Conservation (phyloP, 1,140 invertebrate species). For the Atta texana region DNA sequence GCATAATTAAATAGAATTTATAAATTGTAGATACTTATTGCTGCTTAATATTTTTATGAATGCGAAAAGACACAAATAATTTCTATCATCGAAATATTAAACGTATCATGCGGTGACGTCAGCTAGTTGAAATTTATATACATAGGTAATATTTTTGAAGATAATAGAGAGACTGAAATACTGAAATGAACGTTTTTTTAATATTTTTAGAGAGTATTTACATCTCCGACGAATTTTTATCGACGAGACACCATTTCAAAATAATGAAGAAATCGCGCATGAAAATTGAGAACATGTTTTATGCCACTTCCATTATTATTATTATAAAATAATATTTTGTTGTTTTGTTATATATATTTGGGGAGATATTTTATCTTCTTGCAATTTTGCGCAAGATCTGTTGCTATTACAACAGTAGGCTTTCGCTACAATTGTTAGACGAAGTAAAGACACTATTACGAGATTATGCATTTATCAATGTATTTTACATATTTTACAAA, state of each 20-base stretch:
- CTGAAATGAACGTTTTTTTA: constrained; percentile 6
- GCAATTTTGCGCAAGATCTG: constrained; percentile 18
- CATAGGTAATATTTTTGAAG: constrained; percentile 45
- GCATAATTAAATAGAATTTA: constrained; percentile 2
- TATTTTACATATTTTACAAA: constrained; percentile 20
- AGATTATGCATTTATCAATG: constrained; percentile 7
- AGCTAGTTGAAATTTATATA: neutral
- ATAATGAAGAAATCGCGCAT: neutral
- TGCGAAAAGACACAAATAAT: neutral
- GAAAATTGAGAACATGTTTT: constrained; percentile 30
- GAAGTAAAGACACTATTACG: neutral
- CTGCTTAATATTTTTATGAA: constrained; percentile 1
- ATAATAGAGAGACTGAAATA: constrained; percentile 54
- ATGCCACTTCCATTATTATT: constrained; percentile 25
- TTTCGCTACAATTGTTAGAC: neutral
- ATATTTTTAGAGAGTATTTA: constrained; percentile 38
- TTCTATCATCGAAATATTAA: constrained; percentile 20
- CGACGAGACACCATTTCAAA: constrained; percentile 11
- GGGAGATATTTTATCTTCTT: constrained; percentile 21
- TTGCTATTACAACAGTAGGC: neutral
- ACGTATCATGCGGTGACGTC: neutral
- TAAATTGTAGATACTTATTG: neutral
- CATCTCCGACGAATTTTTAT: constrained; percentile 16
- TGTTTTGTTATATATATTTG: constrained; percentile 25
- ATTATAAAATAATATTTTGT: constrained; percentile 9